Percentiles rank a stretch among this genome's conserved stretches.
Conservation (phyloP, 1,140 invertebrate species). For the Lucilia sericata region DNA sequence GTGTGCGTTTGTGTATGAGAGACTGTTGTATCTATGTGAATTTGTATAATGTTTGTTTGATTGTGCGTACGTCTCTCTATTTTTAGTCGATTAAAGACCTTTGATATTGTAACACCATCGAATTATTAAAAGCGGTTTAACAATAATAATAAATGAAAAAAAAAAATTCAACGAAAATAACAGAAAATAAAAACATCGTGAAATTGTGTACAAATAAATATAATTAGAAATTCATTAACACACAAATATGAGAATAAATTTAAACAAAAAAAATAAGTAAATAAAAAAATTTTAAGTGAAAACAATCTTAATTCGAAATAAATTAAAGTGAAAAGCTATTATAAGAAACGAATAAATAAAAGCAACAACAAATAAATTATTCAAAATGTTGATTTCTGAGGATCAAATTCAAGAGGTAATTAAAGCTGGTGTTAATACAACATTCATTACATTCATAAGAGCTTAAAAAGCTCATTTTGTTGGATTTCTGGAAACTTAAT, state of each 20-base stretch:
- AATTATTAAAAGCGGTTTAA: slow-evolving; percentile 35
- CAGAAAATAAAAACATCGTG: background rate
- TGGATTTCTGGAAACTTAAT: no score
- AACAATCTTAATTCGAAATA: background rate
- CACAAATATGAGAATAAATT: background rate
- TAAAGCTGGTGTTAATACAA: background rate
- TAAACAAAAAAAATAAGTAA: background rate
- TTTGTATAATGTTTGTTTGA: slow-evolving; percentile 44
- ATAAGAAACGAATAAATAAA: background rate
- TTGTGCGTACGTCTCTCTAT: slow-evolving; percentile 53
- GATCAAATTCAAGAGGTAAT: slow-evolving; percentile 66
- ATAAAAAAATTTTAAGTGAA: background rate
- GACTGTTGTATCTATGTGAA: slow-evolving; percentile 47
- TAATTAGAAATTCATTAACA: background rate
- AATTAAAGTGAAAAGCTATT: background rate
- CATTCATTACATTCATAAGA: no score
- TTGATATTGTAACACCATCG: slow-evolving; percentile 66
- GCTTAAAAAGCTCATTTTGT: no score
- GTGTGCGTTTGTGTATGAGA: background rate
- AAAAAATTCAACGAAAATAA: background rate
- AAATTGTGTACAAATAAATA: background rate
- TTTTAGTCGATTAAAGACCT: slow-evolving; percentile 68
- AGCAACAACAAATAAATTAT: no score
- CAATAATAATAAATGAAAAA: no score
- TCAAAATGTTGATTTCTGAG: slow-evolving; percentile 62